These are phyloP conservation scores for Aphelenchoides fujianensis DNA, from an alignment of 1,140 invertebrate genomes.

Conservation along the genomic window DNA sequence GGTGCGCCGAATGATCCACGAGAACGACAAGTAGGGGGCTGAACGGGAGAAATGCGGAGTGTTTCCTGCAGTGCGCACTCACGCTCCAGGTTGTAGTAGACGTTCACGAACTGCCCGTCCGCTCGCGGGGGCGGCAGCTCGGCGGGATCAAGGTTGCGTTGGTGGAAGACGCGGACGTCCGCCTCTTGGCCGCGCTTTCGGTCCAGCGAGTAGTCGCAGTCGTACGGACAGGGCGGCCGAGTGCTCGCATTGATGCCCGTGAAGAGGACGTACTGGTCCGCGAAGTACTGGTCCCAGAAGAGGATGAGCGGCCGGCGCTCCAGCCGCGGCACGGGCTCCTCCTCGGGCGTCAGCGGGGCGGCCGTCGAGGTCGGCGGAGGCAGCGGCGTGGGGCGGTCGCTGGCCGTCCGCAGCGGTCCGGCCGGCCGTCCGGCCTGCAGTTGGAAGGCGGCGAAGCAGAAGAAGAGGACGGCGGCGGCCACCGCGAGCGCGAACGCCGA, in stretches of 20 bases:
- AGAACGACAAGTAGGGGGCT: no score
- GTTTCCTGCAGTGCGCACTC: not conserved
- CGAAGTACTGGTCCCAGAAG: not conserved
- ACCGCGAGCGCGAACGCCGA: no score
- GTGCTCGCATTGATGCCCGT: not conserved
- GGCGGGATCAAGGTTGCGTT: not conserved
- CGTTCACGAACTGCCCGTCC: not conserved
- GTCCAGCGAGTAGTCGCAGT: not conserved
- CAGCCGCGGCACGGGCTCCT: no score
- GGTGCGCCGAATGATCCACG: no score
- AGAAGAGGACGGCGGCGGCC: no score
- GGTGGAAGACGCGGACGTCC: not conserved
- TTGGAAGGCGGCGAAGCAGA: no score
- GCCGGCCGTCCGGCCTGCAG: no score
- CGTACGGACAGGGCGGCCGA: not conserved
- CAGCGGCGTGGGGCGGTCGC: no score
- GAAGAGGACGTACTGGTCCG: not conserved
- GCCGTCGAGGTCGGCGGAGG: no score
- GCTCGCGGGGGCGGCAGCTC: not conserved
- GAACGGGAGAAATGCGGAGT: not conserved
- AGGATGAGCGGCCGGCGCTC: not conserved
- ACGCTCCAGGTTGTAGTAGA: not conserved
- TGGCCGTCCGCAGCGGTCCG: no score
- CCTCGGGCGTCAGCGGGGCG: no score
- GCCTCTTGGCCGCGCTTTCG: not conserved